phyloP scores from a whole-genome alignment of 2,113 vertebrate species.

The Callipepla californica region DNA sequence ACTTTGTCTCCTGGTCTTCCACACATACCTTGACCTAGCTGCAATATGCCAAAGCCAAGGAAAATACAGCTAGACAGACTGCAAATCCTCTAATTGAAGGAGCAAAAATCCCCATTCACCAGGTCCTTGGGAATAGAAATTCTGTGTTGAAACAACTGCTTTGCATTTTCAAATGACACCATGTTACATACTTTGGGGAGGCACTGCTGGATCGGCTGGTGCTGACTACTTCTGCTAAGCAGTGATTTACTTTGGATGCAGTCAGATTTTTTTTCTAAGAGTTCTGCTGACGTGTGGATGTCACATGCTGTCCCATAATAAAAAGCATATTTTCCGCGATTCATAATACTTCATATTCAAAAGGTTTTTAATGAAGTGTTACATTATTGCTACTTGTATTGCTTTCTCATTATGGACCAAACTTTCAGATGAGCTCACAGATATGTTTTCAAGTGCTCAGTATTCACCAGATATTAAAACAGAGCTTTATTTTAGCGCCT shows the following conservation, averaged over 20 bases:
- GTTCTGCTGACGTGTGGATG: not conserved
- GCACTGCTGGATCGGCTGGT: not conserved
- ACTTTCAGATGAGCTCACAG: slow-evolving; percentile 15
- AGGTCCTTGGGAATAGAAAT: slow-evolving; percentile 1
- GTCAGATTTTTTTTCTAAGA: not conserved
- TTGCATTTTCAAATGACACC: slow-evolving; percentile 40
- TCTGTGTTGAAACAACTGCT: not conserved
- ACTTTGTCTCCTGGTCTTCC: not conserved
- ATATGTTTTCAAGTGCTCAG: not conserved
- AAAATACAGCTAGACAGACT: not conserved
- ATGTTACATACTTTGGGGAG: not conserved
- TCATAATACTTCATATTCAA: not conserved
- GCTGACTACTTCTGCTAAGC: slow-evolving; percentile 8
- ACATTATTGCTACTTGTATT: not conserved
- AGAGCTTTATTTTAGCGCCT: not conserved
- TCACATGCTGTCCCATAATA: not conserved
- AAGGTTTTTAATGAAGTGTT: slow-evolving; percentile 44
- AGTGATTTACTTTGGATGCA: not conserved
- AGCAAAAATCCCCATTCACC: not conserved
- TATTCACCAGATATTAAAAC: not conserved
- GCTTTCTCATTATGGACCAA: not conserved
- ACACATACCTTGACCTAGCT: not conserved
- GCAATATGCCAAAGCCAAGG: not conserved
- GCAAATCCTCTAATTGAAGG: not conserved
- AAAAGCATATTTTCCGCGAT: slow-evolving; percentile 31